Evolutionary conservation across 2,888 invertebrate genomes (phyloP).

Genomic region (Hyposoter didymator): DNA sequence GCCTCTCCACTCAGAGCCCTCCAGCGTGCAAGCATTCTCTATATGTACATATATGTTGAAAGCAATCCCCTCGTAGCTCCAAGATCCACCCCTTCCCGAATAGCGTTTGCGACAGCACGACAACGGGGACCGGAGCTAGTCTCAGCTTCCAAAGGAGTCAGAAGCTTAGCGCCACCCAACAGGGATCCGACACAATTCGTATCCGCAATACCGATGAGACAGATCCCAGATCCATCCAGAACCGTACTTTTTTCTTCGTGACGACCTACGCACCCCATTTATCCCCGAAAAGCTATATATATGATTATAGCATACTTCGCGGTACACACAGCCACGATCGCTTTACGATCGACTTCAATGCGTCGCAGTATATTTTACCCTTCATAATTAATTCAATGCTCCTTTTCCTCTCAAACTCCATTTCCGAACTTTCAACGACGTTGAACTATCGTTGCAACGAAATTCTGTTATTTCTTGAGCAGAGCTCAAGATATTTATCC

Average conservation of each 20-base stretch:
- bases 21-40: slow-evolving; percentile 67
- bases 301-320: slow-evolving; percentile 46
- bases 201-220: slow-evolving; percentile 53
- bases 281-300: slow-evolving; percentile 69
- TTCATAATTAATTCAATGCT: slow-evolving; percentile 71
- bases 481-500: too few species aligned
- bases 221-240: slow-evolving; percentile 51
- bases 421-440: neutral
- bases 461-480: too few species aligned
- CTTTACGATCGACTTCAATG: slow-evolving; percentile 68
- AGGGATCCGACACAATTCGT: slow-evolving; percentile 59
- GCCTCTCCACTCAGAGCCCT: slow-evolving; percentile 73
- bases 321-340: slow-evolving; percentile 65
- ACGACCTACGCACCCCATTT: slow-evolving; percentile 76
- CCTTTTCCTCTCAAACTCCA: slow-evolving; percentile 15
- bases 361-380: slow-evolving; percentile 38
- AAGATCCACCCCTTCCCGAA: slow-evolving; percentile 56
- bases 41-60: slow-evolving; percentile 28
- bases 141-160: slow-evolving; percentile 74
- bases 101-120: slow-evolving; percentile 51
- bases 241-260: slow-evolving; percentile 39
- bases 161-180: slow-evolving; percentile 77
- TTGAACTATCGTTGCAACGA: too few species aligned
- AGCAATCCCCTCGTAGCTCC: slow-evolving; percentile 57
- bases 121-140: slow-evolving; percentile 65